Conservation (phyloP, 2,797 vertebrate genomes). For the Anableps anableps region DNA sequence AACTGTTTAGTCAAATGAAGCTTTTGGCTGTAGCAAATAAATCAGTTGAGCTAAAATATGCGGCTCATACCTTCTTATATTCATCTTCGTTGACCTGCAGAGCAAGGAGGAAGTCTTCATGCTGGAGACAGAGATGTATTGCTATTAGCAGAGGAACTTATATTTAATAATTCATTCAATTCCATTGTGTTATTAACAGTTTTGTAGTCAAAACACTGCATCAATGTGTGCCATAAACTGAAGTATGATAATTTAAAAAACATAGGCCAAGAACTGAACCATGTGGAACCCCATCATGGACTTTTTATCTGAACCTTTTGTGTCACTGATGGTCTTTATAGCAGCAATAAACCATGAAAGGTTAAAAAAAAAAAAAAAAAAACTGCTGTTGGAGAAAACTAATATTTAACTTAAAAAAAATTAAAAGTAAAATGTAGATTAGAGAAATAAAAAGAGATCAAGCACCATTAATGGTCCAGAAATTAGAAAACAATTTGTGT, state of each 20-base stretch:
- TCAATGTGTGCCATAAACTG: too few relatives aligned
- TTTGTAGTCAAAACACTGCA: not conserved
- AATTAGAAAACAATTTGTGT: not conserved
- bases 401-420: not conserved
- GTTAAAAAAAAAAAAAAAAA: not conserved
- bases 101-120: constrained; percentile 95
- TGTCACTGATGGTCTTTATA: not conserved
- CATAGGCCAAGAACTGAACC: not conserved
- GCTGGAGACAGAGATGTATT: constrained; percentile 73
- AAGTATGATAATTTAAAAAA: not conserved
- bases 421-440: not conserved
- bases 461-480: not conserved
- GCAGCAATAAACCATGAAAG: not conserved
- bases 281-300: not conserved
- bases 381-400: not conserved
- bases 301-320: not conserved
- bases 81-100: constrained; percentile 98
- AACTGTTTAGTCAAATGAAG: not conserved
- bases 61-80: constrained; percentile 90
- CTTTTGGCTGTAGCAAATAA: not conserved
- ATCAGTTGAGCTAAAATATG: not conserved
- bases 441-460: not conserved
- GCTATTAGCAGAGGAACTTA: not conserved
- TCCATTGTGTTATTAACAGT: not conserved
- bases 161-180: not conserved